Percentiles rank a stretch among this genome's conserved stretches.
Evolutionary conservation across 2,797 vertebrate species (phyloP).

Genomic region (Acomys russatus): DNA sequence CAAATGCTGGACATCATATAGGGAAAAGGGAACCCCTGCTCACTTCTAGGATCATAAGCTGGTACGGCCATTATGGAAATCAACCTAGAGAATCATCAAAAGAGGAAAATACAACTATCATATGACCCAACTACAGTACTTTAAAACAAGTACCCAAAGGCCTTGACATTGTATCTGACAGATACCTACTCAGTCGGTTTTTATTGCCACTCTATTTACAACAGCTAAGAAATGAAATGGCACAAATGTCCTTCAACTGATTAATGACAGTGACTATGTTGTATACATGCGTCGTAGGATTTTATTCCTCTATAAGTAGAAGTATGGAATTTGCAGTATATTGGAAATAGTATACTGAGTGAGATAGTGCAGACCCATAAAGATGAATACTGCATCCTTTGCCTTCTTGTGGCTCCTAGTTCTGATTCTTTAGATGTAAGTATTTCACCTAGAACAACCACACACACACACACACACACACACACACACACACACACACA

Average conservation of each 20-base stretch:
- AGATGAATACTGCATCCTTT: neutral
- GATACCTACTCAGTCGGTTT: neutral
- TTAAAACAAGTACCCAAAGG: neutral
- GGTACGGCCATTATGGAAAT: neutral
- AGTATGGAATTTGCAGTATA: neutral
- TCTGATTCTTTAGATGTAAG: neutral
- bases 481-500: too few relatives aligned
- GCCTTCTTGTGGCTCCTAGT: neutral
- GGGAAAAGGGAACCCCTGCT: neutral
- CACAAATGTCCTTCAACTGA: neutral
- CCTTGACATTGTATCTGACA: too few relatives aligned
- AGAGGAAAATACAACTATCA: neutral
- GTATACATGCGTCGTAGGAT: neutral
- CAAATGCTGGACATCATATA: neutral
- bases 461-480: too few relatives aligned
- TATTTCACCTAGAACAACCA: neutral
- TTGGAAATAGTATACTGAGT: neutral
- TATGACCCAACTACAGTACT: neutral
- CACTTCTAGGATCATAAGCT: neutral
- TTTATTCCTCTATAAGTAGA: neutral
- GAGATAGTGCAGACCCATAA: neutral
- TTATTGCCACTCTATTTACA: neutral
- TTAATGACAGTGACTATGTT: neutral
- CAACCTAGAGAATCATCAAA: neutral
- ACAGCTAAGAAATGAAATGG: neutral